These are phyloP conservation scores for Polia nebulosa DNA, from an alignment of 2,888 invertebrate species.

Conservation along the genomic window DNA sequence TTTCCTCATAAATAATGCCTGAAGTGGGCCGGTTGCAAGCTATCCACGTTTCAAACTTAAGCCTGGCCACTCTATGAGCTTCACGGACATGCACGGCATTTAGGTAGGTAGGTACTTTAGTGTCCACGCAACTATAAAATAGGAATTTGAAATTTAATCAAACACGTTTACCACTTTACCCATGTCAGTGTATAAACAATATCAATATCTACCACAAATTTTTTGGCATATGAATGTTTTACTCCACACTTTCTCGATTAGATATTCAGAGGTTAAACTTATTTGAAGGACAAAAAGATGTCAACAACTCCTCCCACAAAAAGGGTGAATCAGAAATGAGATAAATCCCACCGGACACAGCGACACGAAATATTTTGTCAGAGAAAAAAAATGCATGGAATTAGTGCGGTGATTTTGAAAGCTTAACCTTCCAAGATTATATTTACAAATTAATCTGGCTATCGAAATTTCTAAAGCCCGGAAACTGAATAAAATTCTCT, in stretches of 20 bases:
- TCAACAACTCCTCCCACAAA: constrained; percentile 55
- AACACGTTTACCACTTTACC: not conserved
- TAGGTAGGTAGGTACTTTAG: too few relatives aligned
- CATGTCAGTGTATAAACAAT: not conserved
- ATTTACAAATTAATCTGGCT: constrained; percentile 53
- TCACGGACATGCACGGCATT: too few relatives aligned
- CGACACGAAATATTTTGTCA: constrained; percentile 46
- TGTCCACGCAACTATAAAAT: too few relatives aligned
- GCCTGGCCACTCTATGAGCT: too few relatives aligned
- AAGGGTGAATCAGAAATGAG: constrained; percentile 66
- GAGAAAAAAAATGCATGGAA: constrained; percentile 39
- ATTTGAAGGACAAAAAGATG: constrained; percentile 63
- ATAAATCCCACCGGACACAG: constrained; percentile 53
- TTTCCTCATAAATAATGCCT: too few relatives aligned
- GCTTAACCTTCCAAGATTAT: constrained; percentile 56
- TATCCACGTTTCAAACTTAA: too few relatives aligned
- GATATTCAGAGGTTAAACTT: constrained; percentile 59
- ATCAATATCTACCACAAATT: constrained; percentile 19
- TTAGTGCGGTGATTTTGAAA: constrained; percentile 38
- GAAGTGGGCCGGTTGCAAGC: too few relatives aligned
- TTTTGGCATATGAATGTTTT: constrained; percentile 39
- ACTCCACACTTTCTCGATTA: constrained; percentile 48
- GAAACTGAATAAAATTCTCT: constrained; percentile 48
- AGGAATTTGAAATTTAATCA: not conserved
- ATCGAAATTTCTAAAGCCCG: constrained; percentile 43